Percentiles rank a stretch among this genome's conserved stretches.
These are phyloP conservation scores for Hydractinia echinata DNA, from an alignment of 30 jellyfish, hydroid and myxozoan species.

Conservation along the genomic window DNA sequence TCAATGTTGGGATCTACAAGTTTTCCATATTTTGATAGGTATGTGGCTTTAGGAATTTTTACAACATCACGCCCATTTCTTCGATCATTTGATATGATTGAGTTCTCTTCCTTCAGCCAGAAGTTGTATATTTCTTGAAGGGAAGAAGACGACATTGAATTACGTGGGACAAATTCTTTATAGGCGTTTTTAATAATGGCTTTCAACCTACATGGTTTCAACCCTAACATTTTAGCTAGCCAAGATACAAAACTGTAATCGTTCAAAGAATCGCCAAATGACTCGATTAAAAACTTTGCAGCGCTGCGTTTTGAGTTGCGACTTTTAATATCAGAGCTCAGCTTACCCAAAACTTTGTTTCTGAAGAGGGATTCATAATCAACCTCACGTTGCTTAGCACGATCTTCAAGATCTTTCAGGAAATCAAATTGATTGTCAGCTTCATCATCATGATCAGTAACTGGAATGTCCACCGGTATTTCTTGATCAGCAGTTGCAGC, in stretches of 20 bases:
- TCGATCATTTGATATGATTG: conserved; percentile 4
- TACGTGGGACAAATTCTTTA: conserved; percentile 11
- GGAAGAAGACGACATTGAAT: background rate
- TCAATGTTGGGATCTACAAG: too few relatives aligned
- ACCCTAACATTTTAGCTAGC: background rate
- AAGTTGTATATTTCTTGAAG: background rate
- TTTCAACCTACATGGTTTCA: conserved; percentile 7
- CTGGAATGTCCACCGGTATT: too few relatives aligned
- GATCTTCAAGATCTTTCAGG: too few relatives aligned
- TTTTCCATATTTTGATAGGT: too few relatives aligned
- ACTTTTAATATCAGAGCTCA: too few relatives aligned
- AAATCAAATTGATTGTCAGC: too few relatives aligned
- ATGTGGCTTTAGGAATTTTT: too few relatives aligned
- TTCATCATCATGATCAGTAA: too few relatives aligned
- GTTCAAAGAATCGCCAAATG: background rate
- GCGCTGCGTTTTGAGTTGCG: background rate
- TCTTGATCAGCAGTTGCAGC: too few relatives aligned
- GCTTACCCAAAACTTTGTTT: too few relatives aligned
- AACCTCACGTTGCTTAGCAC: too few relatives aligned
- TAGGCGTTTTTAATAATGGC: background rate
- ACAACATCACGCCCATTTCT: conserved; percentile 1
- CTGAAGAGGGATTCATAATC: too few relatives aligned
- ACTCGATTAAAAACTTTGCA: conserved; percentile 1
- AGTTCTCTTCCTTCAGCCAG: background rate
- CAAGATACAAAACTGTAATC: conserved; percentile 2